These are phyloP conservation scores for Schizothorax lantsangensis DNA, from an alignment of 2,797 vertebrate species.

Conservation along the genomic window DNA sequence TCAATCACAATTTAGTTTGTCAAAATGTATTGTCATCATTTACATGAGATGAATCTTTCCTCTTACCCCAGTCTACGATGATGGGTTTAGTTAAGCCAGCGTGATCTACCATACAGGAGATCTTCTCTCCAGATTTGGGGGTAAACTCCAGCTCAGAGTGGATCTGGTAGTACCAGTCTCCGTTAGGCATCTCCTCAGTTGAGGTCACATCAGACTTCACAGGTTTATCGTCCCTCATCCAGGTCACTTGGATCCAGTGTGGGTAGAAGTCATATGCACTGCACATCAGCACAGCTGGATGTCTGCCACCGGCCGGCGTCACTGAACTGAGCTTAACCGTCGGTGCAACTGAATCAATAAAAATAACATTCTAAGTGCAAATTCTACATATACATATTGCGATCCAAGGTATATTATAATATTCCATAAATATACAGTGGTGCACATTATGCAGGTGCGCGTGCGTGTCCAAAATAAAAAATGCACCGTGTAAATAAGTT, in stretches of 20 bases:
- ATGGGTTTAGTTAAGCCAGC: conserved; percentile 30
- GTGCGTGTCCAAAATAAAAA: too few relatives aligned
- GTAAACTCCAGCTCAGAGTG: conserved; percentile 63
- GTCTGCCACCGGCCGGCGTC: background rate
- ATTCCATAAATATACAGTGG: too few relatives aligned
- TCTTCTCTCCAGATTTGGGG: conserved; percentile 66
- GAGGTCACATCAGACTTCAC: conserved; percentile 36
- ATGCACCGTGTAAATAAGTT: too few relatives aligned
- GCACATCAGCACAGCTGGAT: conserved; percentile 36
- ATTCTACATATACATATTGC: too few relatives aligned
- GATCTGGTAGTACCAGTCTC: conserved; percentile 75
- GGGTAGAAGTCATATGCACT: conserved; percentile 47
- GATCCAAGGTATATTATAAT: too few relatives aligned
- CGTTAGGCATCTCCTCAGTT: conserved; percentile 60
- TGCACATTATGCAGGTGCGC: too few relatives aligned
- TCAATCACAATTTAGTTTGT: background rate
- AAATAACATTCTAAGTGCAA: too few relatives aligned
- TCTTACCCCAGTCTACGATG: conserved; percentile 68
- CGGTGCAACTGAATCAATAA: conserved; percentile 59
- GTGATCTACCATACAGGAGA: conserved; percentile 71
- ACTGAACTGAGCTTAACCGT: conserved; percentile 55
- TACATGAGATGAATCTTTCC: too few relatives aligned
- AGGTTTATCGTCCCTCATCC: conserved; percentile 64
- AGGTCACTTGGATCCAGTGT: conserved; percentile 43
- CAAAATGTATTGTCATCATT: background rate